phyloP scores from a whole-genome alignment of 2,797 vertebrate species.

The Nothura maculosa region DNA sequence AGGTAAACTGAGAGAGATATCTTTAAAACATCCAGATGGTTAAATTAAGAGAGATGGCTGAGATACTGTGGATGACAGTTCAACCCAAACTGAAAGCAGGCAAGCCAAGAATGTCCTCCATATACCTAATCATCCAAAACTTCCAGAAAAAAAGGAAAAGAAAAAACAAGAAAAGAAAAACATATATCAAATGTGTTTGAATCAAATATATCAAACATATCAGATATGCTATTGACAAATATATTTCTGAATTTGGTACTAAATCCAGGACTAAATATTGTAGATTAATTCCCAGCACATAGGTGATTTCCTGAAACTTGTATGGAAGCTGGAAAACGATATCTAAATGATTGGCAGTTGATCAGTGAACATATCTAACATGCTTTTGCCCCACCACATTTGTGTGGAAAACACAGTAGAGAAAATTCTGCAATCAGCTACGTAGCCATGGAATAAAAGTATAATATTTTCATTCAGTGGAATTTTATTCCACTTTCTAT shows the following conservation, averaged over 20 bases:
- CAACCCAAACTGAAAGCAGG: not conserved
- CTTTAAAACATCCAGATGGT: not conserved
- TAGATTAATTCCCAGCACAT: not conserved
- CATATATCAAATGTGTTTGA: no score
- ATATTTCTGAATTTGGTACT: not conserved
- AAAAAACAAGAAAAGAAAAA: not conserved
- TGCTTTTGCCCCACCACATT: not conserved
- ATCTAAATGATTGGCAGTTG: not conserved
- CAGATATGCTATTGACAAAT: not conserved
- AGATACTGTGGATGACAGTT: not conserved
- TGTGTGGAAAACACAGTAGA: not conserved
- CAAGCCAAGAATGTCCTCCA: not conserved
- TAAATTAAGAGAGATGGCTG: not conserved
- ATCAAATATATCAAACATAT: no score
- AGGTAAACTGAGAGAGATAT: not conserved
- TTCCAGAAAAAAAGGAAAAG: not conserved
- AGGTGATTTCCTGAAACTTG: not conserved
- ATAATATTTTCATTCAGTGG: not conserved
- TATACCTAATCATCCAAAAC: not conserved
- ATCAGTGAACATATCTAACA: not conserved
- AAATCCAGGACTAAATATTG: not conserved
- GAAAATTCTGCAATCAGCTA: not conserved
- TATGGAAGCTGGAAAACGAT: not conserved
- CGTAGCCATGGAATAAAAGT: not conserved
- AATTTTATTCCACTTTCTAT: not conserved